Evolutionary conservation across 2,797 vertebrate species (phyloP), one percentile per base, ranked within the genome.

Genomic region (Parambassis ranga): DNA sequence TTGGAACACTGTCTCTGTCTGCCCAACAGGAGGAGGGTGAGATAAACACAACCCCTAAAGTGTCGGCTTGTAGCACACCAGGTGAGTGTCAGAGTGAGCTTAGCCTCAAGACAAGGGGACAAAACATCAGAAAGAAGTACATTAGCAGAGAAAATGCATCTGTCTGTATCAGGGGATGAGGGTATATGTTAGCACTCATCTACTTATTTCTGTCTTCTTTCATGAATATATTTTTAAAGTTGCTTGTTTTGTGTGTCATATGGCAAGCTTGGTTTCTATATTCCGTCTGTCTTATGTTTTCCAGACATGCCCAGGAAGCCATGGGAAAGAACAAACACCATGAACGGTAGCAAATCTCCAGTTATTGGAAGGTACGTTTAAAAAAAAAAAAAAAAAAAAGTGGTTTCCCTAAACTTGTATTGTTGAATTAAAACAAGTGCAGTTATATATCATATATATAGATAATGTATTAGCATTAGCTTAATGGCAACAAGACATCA

Each of bases 301-400:
- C 0, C 77, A 94, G 97, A 99, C 88, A 94, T 95, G 91, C 93
- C 96, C 75, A 95, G 97, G 87, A 99, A 98, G 84, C 96, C 95
- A 69, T 98, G 97, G 97, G 97, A 99, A 89, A 93, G 97, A 91
- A 93, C 95, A 72, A 99, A 95, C 79, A 95, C 96, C 65, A 92
- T 98, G 93, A 98, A 98, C 37, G 96, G 97, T 92, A 98, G 96
- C 95, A 99, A 99, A 86, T 99, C 97, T 23, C 97, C 97, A 60
- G 94, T 98, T 73, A 98, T 99, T 47, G 96, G 96, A 92, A 98
- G 97, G 97, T 98, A 96, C 11, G n/a, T n/a, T n/a, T n/a, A n/a
- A n/a, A n/a, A n/a, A n/a, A n/a, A n/a, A n/a, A n/a, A n/a, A n/a
- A n/a, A n/a, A n/a, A n/a, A n/a, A n/a, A n/a, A n/a, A n/a, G n/a